A percentile compares a stretch with the other conserved stretches of the same genome.
Evolutionary conservation across 2,888 invertebrate species (phyloP).

Genomic region (Spisula subtruncata): DNA sequence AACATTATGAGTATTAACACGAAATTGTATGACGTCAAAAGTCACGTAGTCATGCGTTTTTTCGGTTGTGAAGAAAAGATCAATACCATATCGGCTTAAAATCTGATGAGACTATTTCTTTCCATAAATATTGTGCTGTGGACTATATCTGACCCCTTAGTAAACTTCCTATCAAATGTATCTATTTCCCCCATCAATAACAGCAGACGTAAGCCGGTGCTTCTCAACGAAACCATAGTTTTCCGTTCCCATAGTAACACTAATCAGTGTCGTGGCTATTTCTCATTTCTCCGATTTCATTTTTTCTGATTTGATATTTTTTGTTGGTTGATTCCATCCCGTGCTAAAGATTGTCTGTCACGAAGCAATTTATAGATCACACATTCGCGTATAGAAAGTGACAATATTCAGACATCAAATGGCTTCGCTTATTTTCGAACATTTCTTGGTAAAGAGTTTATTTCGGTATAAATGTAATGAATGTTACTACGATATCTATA

Average conservation of each 20-base stretch:
- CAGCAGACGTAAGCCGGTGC: too few relatives aligned
- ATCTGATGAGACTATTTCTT: too few relatives aligned
- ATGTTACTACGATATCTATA: background rate
- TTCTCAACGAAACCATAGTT: background rate
- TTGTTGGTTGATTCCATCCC: background rate
- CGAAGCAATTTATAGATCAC: background rate
- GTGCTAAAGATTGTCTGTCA: background rate
- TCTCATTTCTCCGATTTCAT: conserved; percentile 8
- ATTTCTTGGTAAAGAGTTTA: background rate
- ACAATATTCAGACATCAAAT: background rate
- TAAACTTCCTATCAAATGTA: too few relatives aligned
- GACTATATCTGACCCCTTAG: too few relatives aligned
- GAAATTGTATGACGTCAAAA: too few relatives aligned
- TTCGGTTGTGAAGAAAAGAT: too few relatives aligned
- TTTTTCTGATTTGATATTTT: background rate
- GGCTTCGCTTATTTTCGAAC: background rate
- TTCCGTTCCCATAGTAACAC: background rate
- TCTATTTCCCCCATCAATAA: too few relatives aligned
- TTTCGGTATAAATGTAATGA: background rate
- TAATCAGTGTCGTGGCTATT: background rate
- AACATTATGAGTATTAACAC: too few relatives aligned
- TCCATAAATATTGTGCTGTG: too few relatives aligned
- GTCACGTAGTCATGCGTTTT: too few relatives aligned
- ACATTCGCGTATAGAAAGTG: background rate
- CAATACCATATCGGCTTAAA: too few relatives aligned